Evolutionary conservation across 2,797 vertebrate genomes (phyloP).

Genomic region (Staurois parvus): DNA sequence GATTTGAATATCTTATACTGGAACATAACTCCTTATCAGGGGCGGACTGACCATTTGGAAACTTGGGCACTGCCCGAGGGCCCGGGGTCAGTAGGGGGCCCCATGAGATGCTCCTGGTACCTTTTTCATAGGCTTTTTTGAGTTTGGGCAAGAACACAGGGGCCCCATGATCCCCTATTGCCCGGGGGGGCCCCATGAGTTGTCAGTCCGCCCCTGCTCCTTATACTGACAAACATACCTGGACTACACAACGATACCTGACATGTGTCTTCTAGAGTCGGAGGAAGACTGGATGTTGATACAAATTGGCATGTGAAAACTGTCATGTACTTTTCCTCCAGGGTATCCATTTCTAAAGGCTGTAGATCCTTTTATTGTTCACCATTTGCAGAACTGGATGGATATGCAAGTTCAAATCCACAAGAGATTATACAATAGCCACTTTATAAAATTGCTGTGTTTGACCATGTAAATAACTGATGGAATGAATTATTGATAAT

Average conservation of each 20-base stretch:
- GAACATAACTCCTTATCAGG: not conserved
- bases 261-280: not conserved
- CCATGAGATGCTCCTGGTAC: too few species aligned
- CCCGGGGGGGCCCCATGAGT: too few species aligned
- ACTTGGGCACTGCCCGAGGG: too few species aligned
- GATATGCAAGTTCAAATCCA: not conserved
- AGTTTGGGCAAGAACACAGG: too few species aligned
- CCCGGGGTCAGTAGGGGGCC: too few species aligned
- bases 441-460: constrained; percentile 19
- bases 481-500: constrained; percentile 35
- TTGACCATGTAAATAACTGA: constrained; percentile 42
- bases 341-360: constrained; percentile 18
- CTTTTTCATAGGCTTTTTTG: too few species aligned
- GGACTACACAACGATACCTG: constrained; percentile 1
- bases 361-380: constrained; percentile 2
- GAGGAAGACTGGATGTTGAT: not conserved
- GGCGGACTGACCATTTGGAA: too few species aligned
- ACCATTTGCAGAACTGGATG: not conserved
- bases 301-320: not conserved
- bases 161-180: too few species aligned
- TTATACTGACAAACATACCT: constrained; percentile 25
- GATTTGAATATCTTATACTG: not conserved
- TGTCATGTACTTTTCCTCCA: constrained; percentile 11
- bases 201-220: too few species aligned
- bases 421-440: constrained; percentile 14